Percentiles rank a stretch among this genome's conserved stretches.
These are phyloP conservation scores for Tromatobia lineatoria DNA, from an alignment of 2,888 invertebrate species.

Conservation along the genomic window DNA sequence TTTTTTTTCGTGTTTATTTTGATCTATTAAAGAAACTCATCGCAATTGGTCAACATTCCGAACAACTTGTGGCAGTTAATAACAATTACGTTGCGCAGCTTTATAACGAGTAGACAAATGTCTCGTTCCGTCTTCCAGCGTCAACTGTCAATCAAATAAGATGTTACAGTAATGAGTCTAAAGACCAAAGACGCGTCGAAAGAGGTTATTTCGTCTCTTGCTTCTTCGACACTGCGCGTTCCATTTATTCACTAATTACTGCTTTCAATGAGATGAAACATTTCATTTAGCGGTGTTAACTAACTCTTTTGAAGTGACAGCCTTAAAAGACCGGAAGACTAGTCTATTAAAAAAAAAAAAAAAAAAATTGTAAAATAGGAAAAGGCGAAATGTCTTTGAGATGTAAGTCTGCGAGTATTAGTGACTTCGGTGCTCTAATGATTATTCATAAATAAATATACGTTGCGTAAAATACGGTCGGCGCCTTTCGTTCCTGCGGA, in stretches of 20 bases:
- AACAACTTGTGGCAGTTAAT: background rate
- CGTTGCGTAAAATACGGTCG: constrained; percentile 34
- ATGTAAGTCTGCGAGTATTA: background rate
- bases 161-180: background rate
- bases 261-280: background rate
- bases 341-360: no score
- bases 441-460: constrained; percentile 67
- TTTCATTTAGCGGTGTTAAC: background rate
- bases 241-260: background rate
- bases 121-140: background rate
- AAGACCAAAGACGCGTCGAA: background rate
- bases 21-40: no score
- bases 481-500: constrained; percentile 65
- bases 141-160: background rate
- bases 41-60: background rate
- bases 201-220: background rate
- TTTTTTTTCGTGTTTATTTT: no score
- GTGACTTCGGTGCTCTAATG: constrained; percentile 28
- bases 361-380: constrained; percentile 13
- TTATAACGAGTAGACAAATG: background rate
- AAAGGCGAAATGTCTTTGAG: background rate
- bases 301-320: background rate
- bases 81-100: background rate
- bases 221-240: background rate
- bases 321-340: background rate